Conservation (phyloP, 2,888 invertebrate species). For the Cataglyphis rosenhaueri region DNA sequence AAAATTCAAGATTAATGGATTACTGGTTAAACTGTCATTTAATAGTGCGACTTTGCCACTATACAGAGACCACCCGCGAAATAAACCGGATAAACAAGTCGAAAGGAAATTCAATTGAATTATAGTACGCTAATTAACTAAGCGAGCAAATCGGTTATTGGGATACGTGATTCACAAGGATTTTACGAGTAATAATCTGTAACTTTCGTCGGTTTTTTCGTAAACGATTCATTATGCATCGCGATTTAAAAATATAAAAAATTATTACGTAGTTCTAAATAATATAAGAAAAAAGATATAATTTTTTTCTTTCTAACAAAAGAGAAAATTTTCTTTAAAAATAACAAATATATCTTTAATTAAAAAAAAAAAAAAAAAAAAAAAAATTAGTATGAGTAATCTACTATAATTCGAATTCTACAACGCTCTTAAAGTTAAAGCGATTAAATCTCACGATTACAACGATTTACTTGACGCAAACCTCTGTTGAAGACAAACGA, state of each 20-base stretch:
- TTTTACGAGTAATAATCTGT: conserved; percentile 11
- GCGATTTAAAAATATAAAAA: neutral
- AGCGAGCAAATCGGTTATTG: neutral
- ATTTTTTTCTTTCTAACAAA: neutral
- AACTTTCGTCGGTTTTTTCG: neutral
- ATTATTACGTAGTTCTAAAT: neutral
- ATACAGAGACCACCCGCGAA: conserved; percentile 56
- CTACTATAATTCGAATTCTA: neutral
- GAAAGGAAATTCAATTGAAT: conserved; percentile 61
- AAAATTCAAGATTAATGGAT: conserved; percentile 8
- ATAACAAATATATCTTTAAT: neutral
- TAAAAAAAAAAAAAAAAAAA: too few species aligned
- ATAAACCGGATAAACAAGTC: conserved; percentile 62
- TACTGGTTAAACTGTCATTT: conserved; percentile 1
- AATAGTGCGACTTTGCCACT: neutral
- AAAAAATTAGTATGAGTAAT: neutral
- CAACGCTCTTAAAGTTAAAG: neutral
- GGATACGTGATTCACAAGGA: conserved; percentile 4
- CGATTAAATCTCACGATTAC: conserved; percentile 4
- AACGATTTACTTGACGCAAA: conserved; percentile 18
- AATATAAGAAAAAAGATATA: neutral
- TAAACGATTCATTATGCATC: neutral
- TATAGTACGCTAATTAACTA: conserved; percentile 55
- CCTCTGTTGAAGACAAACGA: neutral
- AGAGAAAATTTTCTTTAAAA: neutral